Evolutionary conservation across 2,113 vertebrate species (phyloP).

Genomic region (Scatophagus argus): DNA sequence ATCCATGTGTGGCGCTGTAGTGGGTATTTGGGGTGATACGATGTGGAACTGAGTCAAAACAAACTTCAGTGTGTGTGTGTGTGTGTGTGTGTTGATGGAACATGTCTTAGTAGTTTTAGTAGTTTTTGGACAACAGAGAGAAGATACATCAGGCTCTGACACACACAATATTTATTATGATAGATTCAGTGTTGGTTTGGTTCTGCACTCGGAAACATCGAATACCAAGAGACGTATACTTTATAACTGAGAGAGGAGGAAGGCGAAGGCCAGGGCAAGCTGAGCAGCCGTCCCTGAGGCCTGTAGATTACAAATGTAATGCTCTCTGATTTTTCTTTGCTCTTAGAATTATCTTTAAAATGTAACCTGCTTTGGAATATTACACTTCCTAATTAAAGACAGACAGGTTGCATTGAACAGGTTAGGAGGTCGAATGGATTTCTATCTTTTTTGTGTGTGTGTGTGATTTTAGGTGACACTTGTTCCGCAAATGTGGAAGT

Average conservation of each 20-base stretch:
- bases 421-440: too few species aligned
- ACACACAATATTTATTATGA: too few species aligned
- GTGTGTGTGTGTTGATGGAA: neutral
- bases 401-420: neutral
- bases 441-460: too few species aligned
- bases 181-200: too few species aligned
- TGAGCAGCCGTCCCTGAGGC: neutral
- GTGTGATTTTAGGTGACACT: too few species aligned
- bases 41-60: neutral
- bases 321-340: neutral
- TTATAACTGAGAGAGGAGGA: neutral
- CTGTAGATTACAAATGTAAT: neutral
- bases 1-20: neutral
- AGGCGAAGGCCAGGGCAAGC: neutral
- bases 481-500: too few species aligned
- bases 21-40: neutral
- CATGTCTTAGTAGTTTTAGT: neutral
- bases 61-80: neutral
- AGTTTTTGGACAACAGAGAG: neutral
- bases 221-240: neutral
- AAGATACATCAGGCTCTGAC: neutral
- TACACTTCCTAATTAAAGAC: neutral
- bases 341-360: neutral
- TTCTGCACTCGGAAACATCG: too few species aligned
- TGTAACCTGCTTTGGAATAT: neutral